Evolutionary conservation across 2,797 vertebrate species (phyloP).

Genomic region (Chiroxiphia lanceolata): DNA sequence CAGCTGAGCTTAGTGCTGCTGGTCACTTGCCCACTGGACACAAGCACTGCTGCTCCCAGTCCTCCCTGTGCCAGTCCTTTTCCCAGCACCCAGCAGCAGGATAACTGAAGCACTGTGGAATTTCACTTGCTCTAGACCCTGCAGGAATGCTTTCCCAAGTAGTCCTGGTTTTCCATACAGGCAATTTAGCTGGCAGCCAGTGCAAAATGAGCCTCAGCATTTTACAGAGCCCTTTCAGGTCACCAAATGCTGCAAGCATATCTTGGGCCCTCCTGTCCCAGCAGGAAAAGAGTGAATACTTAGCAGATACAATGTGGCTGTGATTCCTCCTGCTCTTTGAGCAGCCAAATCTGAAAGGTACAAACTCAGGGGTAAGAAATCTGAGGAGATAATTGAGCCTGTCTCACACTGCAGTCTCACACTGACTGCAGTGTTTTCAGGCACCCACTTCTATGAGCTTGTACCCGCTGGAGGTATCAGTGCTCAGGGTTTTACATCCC

Average conservation of each 20-base stretch:
- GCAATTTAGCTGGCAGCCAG: background rate
- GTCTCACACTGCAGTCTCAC: background rate
- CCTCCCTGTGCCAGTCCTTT: background rate
- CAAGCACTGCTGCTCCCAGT: accelerated
- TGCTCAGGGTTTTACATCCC: background rate
- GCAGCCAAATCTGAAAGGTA: background rate
- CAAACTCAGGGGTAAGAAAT: background rate
- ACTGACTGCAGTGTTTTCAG: background rate
- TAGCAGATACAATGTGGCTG: background rate
- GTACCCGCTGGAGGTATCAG: background rate
- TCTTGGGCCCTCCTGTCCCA: background rate
- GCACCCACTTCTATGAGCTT: background rate
- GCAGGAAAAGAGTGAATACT: background rate
- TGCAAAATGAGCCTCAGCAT: background rate
- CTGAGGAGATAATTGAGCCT: background rate
- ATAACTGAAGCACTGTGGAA: background rate
- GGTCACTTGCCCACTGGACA: background rate
- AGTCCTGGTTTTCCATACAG: background rate
- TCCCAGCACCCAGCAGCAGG: background rate
- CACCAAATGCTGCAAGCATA: background rate
- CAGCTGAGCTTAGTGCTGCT: background rate
- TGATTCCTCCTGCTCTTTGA: background rate
- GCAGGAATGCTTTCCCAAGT: background rate
- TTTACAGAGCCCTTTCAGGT: background rate
- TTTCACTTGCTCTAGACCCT: background rate